A percentile compares a stretch with the other conserved stretches of the same genome.
phyloP scores from a whole-genome alignment of 2,888 invertebrate genomes.

The Harpagoxenus sublaevis region DNA sequence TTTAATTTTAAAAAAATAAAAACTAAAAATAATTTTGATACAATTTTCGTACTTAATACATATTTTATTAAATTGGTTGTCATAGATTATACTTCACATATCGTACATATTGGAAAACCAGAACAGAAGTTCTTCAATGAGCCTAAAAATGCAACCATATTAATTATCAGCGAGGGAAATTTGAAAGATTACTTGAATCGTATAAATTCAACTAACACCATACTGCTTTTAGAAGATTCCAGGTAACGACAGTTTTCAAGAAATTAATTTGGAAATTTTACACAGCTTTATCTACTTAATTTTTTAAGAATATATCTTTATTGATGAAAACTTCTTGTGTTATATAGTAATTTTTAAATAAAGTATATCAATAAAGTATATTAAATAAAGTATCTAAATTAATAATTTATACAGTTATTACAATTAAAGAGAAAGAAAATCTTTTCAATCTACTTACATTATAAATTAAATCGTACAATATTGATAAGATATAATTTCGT shows the following conservation, averaged over 20 bases:
- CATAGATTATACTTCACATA: conserved; percentile 78
- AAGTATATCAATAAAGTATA: neutral
- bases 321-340: neutral
- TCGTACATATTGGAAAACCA: conserved; percentile 82
- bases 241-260: conserved; percentile 72
- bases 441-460: neutral
- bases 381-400: neutral
- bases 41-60: neutral
- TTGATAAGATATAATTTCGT: neutral
- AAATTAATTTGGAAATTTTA: neutral
- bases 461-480: too few relatives aligned
- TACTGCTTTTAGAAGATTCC: conserved; percentile 81
- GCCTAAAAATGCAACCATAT: conserved; percentile 77
- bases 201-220: conserved; percentile 76
- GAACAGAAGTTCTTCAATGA: conserved; percentile 75
- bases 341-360: neutral
- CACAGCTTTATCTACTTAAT: too few relatives aligned
- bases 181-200: conserved; percentile 76
- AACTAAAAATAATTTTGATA: neutral
- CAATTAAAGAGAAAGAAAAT: neutral
- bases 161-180: conserved; percentile 81
- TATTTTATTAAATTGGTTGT: neutral
- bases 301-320: neutral
- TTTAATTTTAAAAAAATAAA: neutral
- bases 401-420: neutral